Percentiles rank a stretch among this genome's conserved stretches.
Evolutionary conservation across 2,888 invertebrate species (phyloP).

Genomic region (Pseudoips prasinana): DNA sequence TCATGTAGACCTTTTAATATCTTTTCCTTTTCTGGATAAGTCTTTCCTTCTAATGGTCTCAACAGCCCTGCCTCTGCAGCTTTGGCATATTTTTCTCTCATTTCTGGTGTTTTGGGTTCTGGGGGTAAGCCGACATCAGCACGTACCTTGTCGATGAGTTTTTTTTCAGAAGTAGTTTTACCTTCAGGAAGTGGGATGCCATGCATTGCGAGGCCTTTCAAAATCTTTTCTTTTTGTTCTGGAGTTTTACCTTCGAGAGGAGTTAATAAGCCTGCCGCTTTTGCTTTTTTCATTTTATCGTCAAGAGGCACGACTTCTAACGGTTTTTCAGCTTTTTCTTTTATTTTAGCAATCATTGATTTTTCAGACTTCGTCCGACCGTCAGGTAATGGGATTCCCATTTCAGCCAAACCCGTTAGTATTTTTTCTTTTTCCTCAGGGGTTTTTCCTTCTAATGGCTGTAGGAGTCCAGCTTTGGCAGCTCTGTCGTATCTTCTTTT

Average conservation of each 20-base stretch:
- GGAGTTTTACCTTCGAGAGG: constrained; percentile 28
- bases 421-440: constrained; percentile 26
- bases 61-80: constrained; percentile 24
- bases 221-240: constrained; percentile 32
- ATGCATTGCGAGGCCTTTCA: constrained; percentile 21
- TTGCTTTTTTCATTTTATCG: background rate
- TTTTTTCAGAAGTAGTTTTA: constrained; percentile 22
- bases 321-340: background rate
- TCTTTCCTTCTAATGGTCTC: constrained; percentile 27
- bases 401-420: constrained; percentile 11
- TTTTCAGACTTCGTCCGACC: constrained; percentile 22
- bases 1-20: constrained; percentile 24
- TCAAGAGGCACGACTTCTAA: constrained; percentile 16
- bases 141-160: constrained; percentile 31
- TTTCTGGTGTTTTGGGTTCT: constrained; percentile 22
- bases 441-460: constrained; percentile 12
- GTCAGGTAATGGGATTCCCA: constrained; percentile 21
- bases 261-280: constrained; percentile 25
- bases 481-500: constrained; percentile 1
- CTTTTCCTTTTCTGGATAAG: constrained; percentile 30
- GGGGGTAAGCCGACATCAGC: constrained; percentile 35
- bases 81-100: constrained; percentile 5
- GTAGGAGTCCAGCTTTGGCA: constrained; percentile 21
- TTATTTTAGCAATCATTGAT: constrained; percentile 8
- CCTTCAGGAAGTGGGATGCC: constrained; percentile 28